Base-by-base conservation (phyloP, 2,888 invertebrate genomes). In the Drosophila prostipennis region DNA sequence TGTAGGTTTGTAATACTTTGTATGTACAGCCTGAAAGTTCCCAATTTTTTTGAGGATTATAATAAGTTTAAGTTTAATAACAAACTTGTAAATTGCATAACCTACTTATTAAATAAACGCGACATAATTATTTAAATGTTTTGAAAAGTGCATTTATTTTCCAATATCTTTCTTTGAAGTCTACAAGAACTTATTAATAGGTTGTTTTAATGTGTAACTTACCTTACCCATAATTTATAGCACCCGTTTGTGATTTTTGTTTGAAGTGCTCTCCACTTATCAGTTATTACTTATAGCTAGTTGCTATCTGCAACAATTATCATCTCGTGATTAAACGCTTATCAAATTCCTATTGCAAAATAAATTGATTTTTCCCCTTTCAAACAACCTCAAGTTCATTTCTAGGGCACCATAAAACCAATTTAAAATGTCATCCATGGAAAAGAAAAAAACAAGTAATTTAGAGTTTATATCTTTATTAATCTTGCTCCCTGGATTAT, bases 381-480 rank as follows among this genome's bases (percentile, higher is more conserved):
- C 13, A 19, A 29, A 3, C 26, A 16, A 55, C 58, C 10, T 56
- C 11, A 76, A 65, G 56, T 65, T 34, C 14, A 58, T 55, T 65
- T 65, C 19, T 76, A 60, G 39, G 56, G 37, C 59, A 76, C 29
- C n/a, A 3, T 11, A 39, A 32, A 56, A 13, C 13, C 23, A 46
- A n/a, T 13, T 6, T 3, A 32, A 37, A 19, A 37, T 65, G 43
- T 59, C 32, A 37, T 16, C 13, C 14, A 3, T 16, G 23, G 26
- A 26, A 39, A 29, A 39, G 3, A 32, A 36, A 23, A 19, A 13
- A n/a, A 13, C 8, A 48, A 16, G 5, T 14, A 16, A 14, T 46
- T 14, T 19, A 0, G 0, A 10, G 3, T 36, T 2, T 13, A 2
- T 40, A 3, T 0, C 6, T 34, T 45, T 4, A 48, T 48, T 34